A percentile compares a stretch with the other conserved stretches of the same genome.
Conservation (phyloP, 2,888 invertebrate genomes). For the Saturnia japonica region DNA sequence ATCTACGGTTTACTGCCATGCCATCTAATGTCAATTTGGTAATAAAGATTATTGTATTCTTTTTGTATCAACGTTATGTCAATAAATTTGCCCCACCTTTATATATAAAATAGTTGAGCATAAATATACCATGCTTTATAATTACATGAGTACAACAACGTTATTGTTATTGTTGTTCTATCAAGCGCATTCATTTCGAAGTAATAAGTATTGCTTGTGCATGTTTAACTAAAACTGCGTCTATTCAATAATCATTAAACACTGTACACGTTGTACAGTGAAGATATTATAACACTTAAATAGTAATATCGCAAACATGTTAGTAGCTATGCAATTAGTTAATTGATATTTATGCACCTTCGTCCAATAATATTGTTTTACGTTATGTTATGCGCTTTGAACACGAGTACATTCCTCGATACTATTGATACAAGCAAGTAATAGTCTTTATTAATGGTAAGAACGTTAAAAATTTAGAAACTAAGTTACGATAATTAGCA, state of each 20-base stretch:
- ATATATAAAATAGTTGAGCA: neutral
- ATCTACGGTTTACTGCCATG: no score
- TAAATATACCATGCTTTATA: neutral
- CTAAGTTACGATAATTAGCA: no score
- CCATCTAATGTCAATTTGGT: no score
- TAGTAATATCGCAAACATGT: constrained; percentile 18
- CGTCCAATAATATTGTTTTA: constrained; percentile 9
- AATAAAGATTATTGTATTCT: no score
- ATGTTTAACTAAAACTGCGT: constrained; percentile 9
- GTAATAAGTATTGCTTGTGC: constrained; percentile 14
- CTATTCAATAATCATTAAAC: constrained; percentile 20
- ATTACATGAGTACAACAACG: neutral
- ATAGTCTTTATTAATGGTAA: no score
- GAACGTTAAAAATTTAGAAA: no score
- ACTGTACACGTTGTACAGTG: neutral
- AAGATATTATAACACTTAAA: constrained; percentile 14
- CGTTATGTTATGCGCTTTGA: constrained; percentile 2
- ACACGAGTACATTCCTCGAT: neutral
- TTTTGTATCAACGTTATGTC: no score
- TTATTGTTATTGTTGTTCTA: neutral
- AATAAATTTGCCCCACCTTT: no score
- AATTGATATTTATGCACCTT: constrained; percentile 15
- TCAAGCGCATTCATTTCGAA: neutral
- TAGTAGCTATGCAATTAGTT: constrained; percentile 11
- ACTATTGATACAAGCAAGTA: neutral